Evolutionary conservation across 2,113 vertebrate species (phyloP).

Genomic region (Lutjanus erythropterus): DNA sequence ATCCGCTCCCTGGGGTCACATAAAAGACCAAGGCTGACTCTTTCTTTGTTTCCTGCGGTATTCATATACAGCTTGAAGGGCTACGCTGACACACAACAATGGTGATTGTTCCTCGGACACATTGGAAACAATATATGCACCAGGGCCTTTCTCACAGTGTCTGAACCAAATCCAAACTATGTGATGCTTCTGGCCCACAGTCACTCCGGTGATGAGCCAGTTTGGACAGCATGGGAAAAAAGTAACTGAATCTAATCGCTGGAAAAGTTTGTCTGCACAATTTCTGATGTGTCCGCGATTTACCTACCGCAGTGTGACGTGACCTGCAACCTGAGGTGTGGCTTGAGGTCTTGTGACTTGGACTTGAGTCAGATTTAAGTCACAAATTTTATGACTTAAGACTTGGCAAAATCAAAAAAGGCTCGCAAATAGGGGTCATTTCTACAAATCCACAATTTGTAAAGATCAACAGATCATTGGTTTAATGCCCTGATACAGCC

Average conservation of each 20-base stretch:
- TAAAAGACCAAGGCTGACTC: constrained; percentile 43
- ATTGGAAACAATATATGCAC: constrained; percentile 27
- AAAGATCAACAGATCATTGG: no score
- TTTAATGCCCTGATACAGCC: no score
- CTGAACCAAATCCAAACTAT: constrained; percentile 19
- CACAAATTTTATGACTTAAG: no score
- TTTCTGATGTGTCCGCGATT: background rate
- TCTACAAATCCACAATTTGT: no score
- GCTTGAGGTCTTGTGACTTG: no score
- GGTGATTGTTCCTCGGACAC: constrained; percentile 44
- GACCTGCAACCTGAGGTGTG: background rate
- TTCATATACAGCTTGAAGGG: constrained; percentile 32
- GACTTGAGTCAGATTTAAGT: no score
- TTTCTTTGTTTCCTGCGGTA: constrained; percentile 57
- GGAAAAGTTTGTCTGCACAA: background rate
- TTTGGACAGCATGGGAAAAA: constrained; percentile 1
- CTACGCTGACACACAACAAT: constrained; percentile 28
- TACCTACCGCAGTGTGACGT: background rate
- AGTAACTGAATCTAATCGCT: background rate
- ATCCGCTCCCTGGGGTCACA: constrained; percentile 58
- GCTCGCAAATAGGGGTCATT: no score
- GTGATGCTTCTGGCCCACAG: constrained; percentile 15
- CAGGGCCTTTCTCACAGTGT: background rate
- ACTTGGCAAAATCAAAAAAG: no score
- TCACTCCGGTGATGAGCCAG: background rate